phyloP scores from a whole-genome alignment of 2,888 invertebrate genomes.

The Phengaris alcon region DNA sequence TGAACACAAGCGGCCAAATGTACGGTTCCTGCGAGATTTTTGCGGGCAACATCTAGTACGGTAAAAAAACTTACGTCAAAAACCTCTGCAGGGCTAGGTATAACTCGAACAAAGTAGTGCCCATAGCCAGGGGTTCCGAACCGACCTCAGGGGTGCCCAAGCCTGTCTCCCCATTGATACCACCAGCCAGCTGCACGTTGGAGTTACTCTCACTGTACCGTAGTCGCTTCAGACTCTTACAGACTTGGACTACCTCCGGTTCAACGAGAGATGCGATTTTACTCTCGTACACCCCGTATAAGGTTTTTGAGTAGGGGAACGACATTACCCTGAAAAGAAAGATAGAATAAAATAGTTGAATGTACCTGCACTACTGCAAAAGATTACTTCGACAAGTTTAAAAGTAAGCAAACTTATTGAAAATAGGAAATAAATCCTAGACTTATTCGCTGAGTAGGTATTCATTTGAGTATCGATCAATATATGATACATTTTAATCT shows the following conservation, averaged over 20 bases:
- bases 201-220: slow-evolving; percentile 72
- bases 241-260: slow-evolving; percentile 85
- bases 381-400: neutral
- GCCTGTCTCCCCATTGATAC: slow-evolving; percentile 73
- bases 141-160: slow-evolving; percentile 69
- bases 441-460: neutral
- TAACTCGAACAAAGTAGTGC: slow-evolving; percentile 93
- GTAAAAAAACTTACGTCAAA: slow-evolving; percentile 79
- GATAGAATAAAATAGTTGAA: neutral
- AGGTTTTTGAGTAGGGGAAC: slow-evolving; percentile 84
- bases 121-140: slow-evolving; percentile 86
- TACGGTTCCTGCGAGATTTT: too few species aligned
- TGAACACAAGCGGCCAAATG: too few species aligned
- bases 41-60: neutral
- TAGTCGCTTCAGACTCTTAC: slow-evolving; percentile 84
- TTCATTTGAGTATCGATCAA: too few species aligned
- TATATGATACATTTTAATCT: too few species aligned
- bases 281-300: slow-evolving; percentile 86
- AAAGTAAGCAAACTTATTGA: slow-evolving; percentile 27
- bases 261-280: slow-evolving; percentile 85
- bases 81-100: slow-evolving; percentile 95
- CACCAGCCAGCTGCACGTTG: slow-evolving; percentile 71
- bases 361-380: neutral
- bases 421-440: slow-evolving; percentile 18
- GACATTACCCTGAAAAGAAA: slow-evolving; percentile 81